Base-by-base conservation (phyloP, 92 coral and sea anemone species). In the Desmophyllum pertusum region DNA sequence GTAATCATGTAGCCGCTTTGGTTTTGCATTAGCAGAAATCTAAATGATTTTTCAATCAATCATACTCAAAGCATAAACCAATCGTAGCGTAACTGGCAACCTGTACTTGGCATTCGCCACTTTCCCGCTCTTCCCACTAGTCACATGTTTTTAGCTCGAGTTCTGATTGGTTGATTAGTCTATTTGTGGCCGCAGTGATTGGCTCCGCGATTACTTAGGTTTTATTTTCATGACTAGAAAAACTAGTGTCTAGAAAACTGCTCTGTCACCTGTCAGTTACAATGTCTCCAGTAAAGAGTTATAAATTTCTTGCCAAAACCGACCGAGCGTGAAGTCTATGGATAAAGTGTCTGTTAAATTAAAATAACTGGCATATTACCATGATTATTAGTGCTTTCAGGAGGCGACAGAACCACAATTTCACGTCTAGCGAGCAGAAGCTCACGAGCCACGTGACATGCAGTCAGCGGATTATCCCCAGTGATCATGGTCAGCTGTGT, bases 391-490 rank as follows among this genome's bases (percentile, higher is more conserved):
- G 70, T 68, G 42, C 69, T 62, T 19, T 66, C 78, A 15, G 96
- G 89, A 4, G 95, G 92, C 10, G 98, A 89, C 53, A 96, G 82
- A 13, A 96, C 97, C n/a, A 96, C 72, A 13, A 93, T 94, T 68
- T 91, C 93, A 65, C 90, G 91, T 71, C 67, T 92, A 39, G 99
- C 89, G 42, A 96, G 88, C 86, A 84, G 86, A 59, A 96, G 95
- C 85, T 96, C 98, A 57, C 95, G 90, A 62, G 99, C 99, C 71
- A 96, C 99, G 79, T 96, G 99, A 70, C 99, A 96, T 39, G 99
- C 99, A 36, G 99, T 96, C 52, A 96, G 95, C 46, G 99, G 99
- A n/a, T 96, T 96, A 81, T 96, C 99, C 6, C 99, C 99, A 76
- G 99, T 96, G 18, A 96, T 96, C 99, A 96, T 96, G 30, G 93